These are phyloP conservation scores for Gymnobelideus leadbeateri DNA, from an alignment of 2,113 vertebrate genomes.

Conservation along the genomic window DNA sequence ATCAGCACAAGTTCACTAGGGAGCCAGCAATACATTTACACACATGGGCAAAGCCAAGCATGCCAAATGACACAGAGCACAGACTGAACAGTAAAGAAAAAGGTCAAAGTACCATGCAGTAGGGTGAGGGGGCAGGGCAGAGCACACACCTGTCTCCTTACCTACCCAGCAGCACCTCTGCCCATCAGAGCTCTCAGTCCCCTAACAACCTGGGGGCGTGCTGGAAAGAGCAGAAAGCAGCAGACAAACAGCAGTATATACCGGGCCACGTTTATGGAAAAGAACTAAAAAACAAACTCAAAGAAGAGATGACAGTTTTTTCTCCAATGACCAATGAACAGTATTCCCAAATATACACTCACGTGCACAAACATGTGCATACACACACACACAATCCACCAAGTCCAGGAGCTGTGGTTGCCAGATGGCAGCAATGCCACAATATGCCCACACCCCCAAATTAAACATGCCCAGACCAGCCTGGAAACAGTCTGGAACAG, in stretches of 20 bases:
- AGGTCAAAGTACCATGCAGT: background rate
- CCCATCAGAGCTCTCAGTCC: conserved; percentile 85
- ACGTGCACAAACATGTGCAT: background rate
- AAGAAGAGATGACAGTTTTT: conserved; percentile 58
- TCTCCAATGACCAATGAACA: background rate
- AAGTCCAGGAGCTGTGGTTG: background rate
- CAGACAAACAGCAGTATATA: conserved; percentile 85
- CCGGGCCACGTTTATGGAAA: conserved; percentile 82
- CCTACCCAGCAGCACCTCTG: conserved; percentile 88
- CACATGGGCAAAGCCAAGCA: conserved; percentile 37
- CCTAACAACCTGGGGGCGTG: conserved; percentile 88
- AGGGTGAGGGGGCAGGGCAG: conserved; percentile 45
- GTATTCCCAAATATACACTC: background rate
- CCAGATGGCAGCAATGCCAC: conserved; percentile 10
- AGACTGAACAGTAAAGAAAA: conserved; percentile 33
- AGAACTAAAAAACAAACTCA: conserved; percentile 80
- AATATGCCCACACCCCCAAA: conserved; percentile 31
- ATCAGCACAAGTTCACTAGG: background rate
- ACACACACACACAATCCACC: too few relatives aligned
- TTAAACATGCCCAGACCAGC: background rate
- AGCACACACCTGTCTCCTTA: conserved; percentile 80
- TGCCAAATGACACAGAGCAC: conserved; percentile 46
- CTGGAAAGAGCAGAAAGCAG: conserved; percentile 89
- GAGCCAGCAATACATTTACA: background rate
- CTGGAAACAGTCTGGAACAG: background rate